These are phyloP conservation scores for Paradisaea rubra DNA, from an alignment of 2,113 vertebrate genomes.

Conservation along the genomic window DNA sequence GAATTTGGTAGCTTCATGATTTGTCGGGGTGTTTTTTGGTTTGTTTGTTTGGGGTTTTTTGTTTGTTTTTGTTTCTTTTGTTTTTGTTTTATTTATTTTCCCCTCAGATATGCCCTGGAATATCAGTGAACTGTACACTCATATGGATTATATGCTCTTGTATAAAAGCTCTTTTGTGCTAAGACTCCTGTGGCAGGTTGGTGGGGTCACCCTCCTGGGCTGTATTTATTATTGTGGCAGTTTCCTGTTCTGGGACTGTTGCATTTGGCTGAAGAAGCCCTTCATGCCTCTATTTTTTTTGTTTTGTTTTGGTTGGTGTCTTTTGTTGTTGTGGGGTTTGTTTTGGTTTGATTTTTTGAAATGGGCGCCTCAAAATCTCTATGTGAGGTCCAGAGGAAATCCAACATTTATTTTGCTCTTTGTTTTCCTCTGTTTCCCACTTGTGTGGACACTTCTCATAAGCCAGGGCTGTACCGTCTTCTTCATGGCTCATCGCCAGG, in stretches of 20 bases:
- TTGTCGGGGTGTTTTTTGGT: not conserved
- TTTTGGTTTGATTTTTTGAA: not conserved
- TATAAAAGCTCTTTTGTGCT: not conserved
- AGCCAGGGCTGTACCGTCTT: not conserved
- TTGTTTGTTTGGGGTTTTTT: not conserved
- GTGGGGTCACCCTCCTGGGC: not conserved
- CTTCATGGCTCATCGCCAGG: not conserved
- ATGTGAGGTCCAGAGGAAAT: not conserved
- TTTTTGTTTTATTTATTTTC: not conserved
- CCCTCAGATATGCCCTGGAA: not conserved
- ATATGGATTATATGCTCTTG: not conserved
- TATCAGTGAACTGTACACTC: not conserved
- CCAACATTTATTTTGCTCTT: not conserved
- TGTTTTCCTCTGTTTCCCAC: not conserved
- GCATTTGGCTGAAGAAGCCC: not conserved
- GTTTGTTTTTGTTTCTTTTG: not conserved
- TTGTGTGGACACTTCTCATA: fast-evolving
- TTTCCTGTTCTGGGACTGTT: not conserved
- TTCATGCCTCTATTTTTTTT: not conserved
- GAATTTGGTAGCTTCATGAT: not conserved
- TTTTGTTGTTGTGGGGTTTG: not conserved
- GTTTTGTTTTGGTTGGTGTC: not conserved
- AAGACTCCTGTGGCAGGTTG: not conserved
- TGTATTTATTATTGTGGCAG: not conserved
- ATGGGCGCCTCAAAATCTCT: not conserved